Base-by-base conservation (phyloP, 2,113 vertebrate species). In the Fulica atra region DNA sequence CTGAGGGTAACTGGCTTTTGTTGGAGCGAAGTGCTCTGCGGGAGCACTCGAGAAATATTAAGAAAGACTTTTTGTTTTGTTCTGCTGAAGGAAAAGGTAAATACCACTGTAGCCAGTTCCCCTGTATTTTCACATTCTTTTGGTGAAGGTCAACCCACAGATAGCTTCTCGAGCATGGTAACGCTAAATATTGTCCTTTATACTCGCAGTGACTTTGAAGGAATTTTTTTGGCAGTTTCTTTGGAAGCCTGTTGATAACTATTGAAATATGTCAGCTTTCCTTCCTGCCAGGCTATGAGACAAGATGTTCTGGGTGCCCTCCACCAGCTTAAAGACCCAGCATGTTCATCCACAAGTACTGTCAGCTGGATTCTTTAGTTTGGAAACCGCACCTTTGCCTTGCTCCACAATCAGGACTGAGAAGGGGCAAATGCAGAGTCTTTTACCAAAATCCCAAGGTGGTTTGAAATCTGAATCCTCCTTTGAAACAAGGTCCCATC, bases 91-190 rank as follows among this genome's bases (percentile, higher is more conserved):
- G 38, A 57, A 65, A 92, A 90, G 54, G 50, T 88, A 33, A 95
- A 92, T 88, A 81, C 8, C 9, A 7, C 20, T 54, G 29, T 35
- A 68, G 85, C 19, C 19, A 44, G 18, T 38, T 88, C 36, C 23
- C 23, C 42, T 80, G 0, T 81, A 81, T 88, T 88, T 93, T 96
- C 59, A 68, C 51, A 35, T 93, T 93, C 68, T 90, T 96, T 35
- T 84, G 42, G 56, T 81, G 90, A 88, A 96, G 82, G 92, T 90
- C 88, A 94, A 15, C 79, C 51, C 33, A 71, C 46, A 88, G 79
- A 83, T 92, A 80, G 56, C 54, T 92, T 83, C 71, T 64, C 54
- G 90, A 92, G 83, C 82, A 51, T 8, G 11, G 10, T 68, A 63
- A 68, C 42, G 80, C 46, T 48, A 88, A 93, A 73, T 74, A 74